Conservation (phyloP, 2,113 vertebrate genomes). For the Copsychus sechellarum region DNA sequence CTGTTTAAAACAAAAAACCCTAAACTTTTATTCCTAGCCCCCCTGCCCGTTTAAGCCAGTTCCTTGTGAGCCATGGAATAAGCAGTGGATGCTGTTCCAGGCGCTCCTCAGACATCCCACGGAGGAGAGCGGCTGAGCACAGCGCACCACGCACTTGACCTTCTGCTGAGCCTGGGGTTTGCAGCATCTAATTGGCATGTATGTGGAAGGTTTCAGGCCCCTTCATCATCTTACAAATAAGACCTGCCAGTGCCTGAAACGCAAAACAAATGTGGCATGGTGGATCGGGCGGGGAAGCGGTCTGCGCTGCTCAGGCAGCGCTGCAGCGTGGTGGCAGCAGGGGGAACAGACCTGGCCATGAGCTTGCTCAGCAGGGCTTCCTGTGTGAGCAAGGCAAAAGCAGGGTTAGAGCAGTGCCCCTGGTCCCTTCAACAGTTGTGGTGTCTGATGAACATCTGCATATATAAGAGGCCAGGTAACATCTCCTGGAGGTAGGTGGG, state of each 20-base stretch:
- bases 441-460: background rate
- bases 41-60: background rate
- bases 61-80: background rate
- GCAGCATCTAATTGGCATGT: background rate
- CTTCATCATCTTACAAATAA: background rate
- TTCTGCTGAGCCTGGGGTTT: background rate
- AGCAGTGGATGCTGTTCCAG: background rate
- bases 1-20: background rate
- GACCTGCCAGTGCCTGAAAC: background rate
- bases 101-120: background rate
- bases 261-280: background rate
- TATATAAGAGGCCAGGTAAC: background rate
- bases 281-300: accelerated
- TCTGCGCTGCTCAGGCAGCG: accelerated
- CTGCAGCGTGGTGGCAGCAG: accelerated
- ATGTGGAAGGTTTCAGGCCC: background rate
- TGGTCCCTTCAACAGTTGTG: background rate
- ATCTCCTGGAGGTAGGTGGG: accelerated
- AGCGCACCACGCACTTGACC: background rate
- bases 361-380: background rate
- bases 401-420: background rate
- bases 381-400: background rate
- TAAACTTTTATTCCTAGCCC: background rate
- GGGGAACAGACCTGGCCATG: background rate
- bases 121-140: accelerated